Percentiles rank a stretch among this genome's conserved stretches.
Evolutionary conservation across 1,140 invertebrate genomes (phyloP).

Genomic region (Diuraphis noxia): DNA sequence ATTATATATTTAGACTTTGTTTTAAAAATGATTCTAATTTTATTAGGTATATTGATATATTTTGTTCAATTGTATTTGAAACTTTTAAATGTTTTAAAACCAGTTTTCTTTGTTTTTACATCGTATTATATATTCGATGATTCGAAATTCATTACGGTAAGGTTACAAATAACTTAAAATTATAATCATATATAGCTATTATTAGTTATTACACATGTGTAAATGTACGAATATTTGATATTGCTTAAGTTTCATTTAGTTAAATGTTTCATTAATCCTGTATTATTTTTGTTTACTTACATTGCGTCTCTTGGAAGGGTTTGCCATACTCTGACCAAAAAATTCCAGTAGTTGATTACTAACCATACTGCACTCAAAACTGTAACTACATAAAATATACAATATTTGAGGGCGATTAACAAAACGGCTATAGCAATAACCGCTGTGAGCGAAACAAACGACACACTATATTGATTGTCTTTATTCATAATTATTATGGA

Average conservation of each 20-base stretch:
- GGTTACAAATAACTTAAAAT: not conserved
- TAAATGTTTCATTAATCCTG: not conserved
- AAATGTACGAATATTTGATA: not conserved
- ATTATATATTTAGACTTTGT: too few species aligned
- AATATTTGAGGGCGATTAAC: not conserved
- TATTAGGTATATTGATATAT: too few species aligned
- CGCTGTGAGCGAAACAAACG: not conserved
- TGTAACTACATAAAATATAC: not conserved
- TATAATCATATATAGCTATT: too few species aligned
- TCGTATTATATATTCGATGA: not conserved
- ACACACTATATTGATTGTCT: not conserved
- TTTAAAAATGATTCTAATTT: not conserved
- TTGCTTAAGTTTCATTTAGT: not conserved
- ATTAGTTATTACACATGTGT: too few species aligned
- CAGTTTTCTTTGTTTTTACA: not conserved
- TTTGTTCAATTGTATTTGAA: not conserved
- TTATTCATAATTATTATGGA: not conserved
- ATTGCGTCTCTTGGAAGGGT: constrained; percentile 58
- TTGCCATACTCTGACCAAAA: constrained; percentile 54
- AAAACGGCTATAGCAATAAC: not conserved
- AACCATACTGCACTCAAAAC: not conserved
- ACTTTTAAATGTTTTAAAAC: not conserved
- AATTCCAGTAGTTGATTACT: not conserved
- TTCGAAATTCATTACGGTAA: not conserved
- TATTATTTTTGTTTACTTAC: constrained; percentile 57